Base-by-base conservation (phyloP, 2,888 invertebrate genomes). In the Syritta pipiens region DNA sequence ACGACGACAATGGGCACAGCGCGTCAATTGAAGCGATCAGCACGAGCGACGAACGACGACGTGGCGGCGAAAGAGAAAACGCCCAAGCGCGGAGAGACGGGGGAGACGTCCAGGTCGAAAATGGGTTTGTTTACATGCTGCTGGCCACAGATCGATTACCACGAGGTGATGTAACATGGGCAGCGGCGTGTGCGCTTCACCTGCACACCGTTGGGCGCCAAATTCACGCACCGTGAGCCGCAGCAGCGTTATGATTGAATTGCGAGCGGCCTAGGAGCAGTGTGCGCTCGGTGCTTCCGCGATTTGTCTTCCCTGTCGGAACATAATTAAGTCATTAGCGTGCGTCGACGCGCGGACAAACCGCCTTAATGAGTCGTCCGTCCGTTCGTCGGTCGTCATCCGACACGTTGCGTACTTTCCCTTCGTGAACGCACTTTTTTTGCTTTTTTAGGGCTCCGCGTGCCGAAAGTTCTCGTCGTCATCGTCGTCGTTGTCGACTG, bases 251-350 rank as follows among this genome's bases (percentile, higher is more conserved):
- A 72, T 67, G 77, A 77, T 77, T 72, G 65, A 77, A 77, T 72
- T 77, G 32, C n/a, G 30, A n/a, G 30, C 10, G 40, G 55, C 10
- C 7, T 17, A 10, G 14, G 20, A 19, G n/a, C 17, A 51, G 30
- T n/a, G 6, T 14, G 1, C 19, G 20, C 12, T 6, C 5, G 37
- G 17, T 30, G 12, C 24, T 59, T 69, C 59, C 65, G 59, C 59
- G 65, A 72, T 72, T 49, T 44, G 65, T 65, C 59, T 65, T n/a
- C n/a, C n/a, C 71, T 55, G 37, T 65, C 53, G 55, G 77, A 72
- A 77, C 65, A 72, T 72, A 77, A 77, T 77, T 77, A 77, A 77
- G 77, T 72, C 77, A 77, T 77, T 77, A 77, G 72, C 60, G 72
- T 65, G 59, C 59, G 40, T 10, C 12, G 40, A 14, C 28, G 12